Evolutionary conservation across 2,888 invertebrate genomes (phyloP).

Genomic region (Chrysodeixis includens): DNA sequence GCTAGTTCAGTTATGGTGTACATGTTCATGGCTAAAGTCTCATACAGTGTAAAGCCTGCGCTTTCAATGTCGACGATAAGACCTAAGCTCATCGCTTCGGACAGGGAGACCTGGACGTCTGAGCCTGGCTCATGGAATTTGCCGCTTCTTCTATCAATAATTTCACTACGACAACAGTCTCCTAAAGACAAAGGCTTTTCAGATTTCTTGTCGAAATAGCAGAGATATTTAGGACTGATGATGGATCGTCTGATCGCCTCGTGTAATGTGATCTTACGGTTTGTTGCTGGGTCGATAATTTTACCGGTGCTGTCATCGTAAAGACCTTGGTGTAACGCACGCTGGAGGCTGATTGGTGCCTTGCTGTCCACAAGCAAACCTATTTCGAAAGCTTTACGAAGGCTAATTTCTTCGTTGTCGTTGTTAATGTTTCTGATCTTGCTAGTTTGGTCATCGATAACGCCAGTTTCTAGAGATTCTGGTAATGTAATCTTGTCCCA

Average conservation of each 20-base stretch:
- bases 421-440: conserved; percentile 92
- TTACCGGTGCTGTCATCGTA: conserved; percentile 95
- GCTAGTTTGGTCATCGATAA: conserved; percentile 92
- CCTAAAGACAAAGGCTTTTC: conserved; percentile 92
- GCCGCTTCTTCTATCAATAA: conserved; percentile 94
- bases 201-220: conserved; percentile 93
- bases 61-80: conserved; percentile 96
- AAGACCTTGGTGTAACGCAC: conserved; percentile 95
- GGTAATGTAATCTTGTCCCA: conserved; percentile 94
- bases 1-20: conserved; percentile 91
- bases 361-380: conserved; percentile 95
- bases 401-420: conserved; percentile 91
- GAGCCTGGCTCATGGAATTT: conserved; percentile 93
- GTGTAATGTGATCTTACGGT: conserved; percentile 94
- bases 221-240: conserved; percentile 94
- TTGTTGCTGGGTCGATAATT: conserved; percentile 94
- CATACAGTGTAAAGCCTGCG: conserved; percentile 94
- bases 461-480: conserved; percentile 93
- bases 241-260: conserved; percentile 95
- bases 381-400: conserved; percentile 93
- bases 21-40: conserved; percentile 93
- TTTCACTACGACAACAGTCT: conserved; percentile 94
- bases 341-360: conserved; percentile 94
- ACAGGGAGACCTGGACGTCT: conserved; percentile 91
- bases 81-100: conserved; percentile 93